A percentile compares a stretch with the other conserved stretches of the same genome.
Conservation (phyloP, 37 sponge, comb jelly and placozoan genomes). For the Petrosia ficiformis region DNA sequence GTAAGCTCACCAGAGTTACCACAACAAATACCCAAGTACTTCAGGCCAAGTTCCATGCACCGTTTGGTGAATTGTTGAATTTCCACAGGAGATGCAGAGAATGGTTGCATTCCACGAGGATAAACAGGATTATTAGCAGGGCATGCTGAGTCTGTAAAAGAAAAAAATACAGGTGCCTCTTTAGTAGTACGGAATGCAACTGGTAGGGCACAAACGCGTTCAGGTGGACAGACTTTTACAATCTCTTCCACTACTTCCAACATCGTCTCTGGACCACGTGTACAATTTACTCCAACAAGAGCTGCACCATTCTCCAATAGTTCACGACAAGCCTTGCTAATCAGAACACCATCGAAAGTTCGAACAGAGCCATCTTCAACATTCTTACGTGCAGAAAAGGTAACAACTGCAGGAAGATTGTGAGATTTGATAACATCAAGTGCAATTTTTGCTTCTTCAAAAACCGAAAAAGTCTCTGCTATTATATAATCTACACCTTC, state of each 20-base stretch:
- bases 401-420: slow-evolving; percentile 4
- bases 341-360: slow-evolving; percentile 34
- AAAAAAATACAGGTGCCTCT: slow-evolving; percentile 24
- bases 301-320: slow-evolving; percentile 48
- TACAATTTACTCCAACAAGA: slow-evolving; percentile 54
- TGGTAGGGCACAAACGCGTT: slow-evolving; percentile 50
- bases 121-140: slow-evolving; percentile 39
- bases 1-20: slow-evolving; percentile 53
- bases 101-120: slow-evolving; percentile 42
- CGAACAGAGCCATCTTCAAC: background rate
- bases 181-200: slow-evolving; percentile 55
- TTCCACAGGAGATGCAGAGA: slow-evolving; percentile 19
- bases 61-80: slow-evolving; percentile 42
- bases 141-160: slow-evolving; percentile 23
- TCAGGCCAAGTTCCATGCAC: slow-evolving; percentile 39
- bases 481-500: slow-evolving; percentile 66
- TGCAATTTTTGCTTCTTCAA: slow-evolving; percentile 42
- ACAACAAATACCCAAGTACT: slow-evolving; percentile 70
- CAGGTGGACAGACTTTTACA: slow-evolving; percentile 38
- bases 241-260: slow-evolving; percentile 45
- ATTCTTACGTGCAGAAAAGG: background rate
- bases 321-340: slow-evolving; percentile 34
- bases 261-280: slow-evolving; percentile 46
- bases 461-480: slow-evolving; percentile 38
- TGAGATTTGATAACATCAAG: slow-evolving; percentile 52